Evolutionary conservation across 2,113 vertebrate species (phyloP), one percentile per base, ranked within the genome.

Genomic region (Eubucco bourcierii): DNA sequence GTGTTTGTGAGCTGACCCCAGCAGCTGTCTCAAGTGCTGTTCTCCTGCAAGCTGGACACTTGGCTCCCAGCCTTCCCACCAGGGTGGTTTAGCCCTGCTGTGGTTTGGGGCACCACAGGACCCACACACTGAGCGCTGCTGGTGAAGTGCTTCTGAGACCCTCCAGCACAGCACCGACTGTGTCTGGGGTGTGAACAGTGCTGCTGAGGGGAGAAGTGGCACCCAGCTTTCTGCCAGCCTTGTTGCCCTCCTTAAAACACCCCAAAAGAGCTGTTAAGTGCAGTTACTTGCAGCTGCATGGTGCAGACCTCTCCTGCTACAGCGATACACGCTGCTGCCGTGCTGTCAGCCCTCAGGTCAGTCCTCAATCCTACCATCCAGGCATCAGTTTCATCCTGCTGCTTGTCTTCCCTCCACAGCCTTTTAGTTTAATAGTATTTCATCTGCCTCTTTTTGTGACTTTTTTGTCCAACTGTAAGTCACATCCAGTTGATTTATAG

Each of bases 91-190:
- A 10, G 66, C 70, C 77, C 60, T 17, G 39, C 0, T 28, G 24
- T 1, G 6, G 0, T 59, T 53, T 25, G 41, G 15, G 61, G 64
- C 50, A 29, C 71, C 4, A 0, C 0, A 1, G 75, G 63, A 29
- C 15, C 3, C 4, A 4, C 2, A 60, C 5, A 4, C 28, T 0
- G 0, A 14, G 52, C 7, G 8, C 59, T 7, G 0, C 7, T 17
- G 50, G 23, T 16, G 65, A 44, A 44, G n/a, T 2, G 0, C 31
- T 37, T 60, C 71, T 44, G 66, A 29, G 78, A 52, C 55, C 72
- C 72, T 53, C 37, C 73, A 53, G 60, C 58, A 9, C 5, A 33
- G 80, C 34, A 1, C 68, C 44, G 67, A 15, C 72, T 21, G 0
- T 2, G 39, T 33, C 76, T 76, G 59, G 56, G 8, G 29, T 24